phyloP scores from a whole-genome alignment of 53 echinoderm and acorn worm genomes.

The Hippasteria phrygiana region DNA sequence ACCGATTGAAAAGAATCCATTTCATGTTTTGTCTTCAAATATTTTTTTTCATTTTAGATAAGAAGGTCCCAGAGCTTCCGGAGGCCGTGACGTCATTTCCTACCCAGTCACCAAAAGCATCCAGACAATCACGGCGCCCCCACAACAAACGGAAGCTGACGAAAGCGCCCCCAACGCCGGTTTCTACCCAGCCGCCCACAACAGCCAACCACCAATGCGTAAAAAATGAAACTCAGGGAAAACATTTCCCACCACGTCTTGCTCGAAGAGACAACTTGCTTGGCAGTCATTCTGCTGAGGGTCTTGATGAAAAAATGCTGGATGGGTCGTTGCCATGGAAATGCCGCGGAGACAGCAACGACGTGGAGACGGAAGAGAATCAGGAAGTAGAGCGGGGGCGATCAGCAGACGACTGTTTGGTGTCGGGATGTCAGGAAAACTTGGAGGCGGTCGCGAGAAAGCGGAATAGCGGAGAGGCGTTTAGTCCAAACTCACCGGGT shows the following conservation, averaged over 20 bases:
- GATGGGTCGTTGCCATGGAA: conserved; percentile 26
- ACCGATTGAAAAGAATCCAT: too few species aligned
- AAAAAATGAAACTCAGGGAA: neutral
- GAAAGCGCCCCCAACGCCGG: conserved; percentile 10
- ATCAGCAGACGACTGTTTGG: neutral
- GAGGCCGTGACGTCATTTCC: neutral
- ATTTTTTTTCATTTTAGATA: conserved; percentile 4
- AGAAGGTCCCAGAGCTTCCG: neutral
- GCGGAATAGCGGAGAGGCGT: neutral
- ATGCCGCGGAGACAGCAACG: neutral
- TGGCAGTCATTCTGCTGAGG: neutral
- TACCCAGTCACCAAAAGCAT: neutral
- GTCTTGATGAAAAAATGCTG: neutral
- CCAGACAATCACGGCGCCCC: neutral
- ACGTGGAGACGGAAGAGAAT: neutral
- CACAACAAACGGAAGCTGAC: neutral
- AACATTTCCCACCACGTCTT: neutral
- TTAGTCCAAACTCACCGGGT: neutral
- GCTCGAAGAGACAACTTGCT: neutral
- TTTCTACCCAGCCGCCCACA: neutral
- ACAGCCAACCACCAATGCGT: neutral
- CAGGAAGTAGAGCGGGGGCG: neutral
- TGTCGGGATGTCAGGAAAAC: neutral
- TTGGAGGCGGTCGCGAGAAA: neutral
- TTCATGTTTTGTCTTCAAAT: too few species aligned